Base-by-base conservation (phyloP, 35 echinoderm and acorn worm species). In the Holothuria glaberrima region DNA sequence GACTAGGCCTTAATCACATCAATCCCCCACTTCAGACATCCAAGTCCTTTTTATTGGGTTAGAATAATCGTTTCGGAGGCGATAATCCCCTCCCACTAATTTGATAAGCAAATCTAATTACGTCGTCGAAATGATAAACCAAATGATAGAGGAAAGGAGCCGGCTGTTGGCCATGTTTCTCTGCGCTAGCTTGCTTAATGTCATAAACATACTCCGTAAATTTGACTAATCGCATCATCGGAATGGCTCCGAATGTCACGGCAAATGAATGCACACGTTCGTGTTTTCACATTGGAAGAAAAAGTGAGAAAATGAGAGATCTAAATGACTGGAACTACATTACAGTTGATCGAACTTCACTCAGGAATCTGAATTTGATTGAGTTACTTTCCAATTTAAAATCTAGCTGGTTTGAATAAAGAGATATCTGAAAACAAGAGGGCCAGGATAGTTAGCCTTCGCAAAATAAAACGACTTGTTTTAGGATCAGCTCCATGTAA, bases 41-140 rank as follows among this genome's bases (percentile, higher is more conserved):
- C 80, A 84, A 84, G 80, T 63, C 59, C 80, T 57, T 56, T 84
- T 84, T 84, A 84, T 84, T 84, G 80, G 59, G 80, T 84, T 84
- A 84, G 46, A 84, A 84, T 84, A 84, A 84, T 84, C 80, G 80
- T 84, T 84, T 63, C 58, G 54, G 46, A 84, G 80, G 80, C 80
- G 80, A 84, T 84, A 84, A 84, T 84, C 80, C 57, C 58, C 80
- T 61, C 31, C 52, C 20, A 57, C 52, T 61, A 84, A 84, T 84
- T 84, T 84, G 30, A 84, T 84, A 61, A 84, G 80, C 33, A 63
- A 84, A 84, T 84, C 59, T 63, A 63, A 84, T 84, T 84, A 84
- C 59, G 46, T 58, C 26, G 76, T 9, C 41, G 46, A 58, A 81
- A 81, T 48, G 41, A 27, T 81, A 46, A 63, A 63, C 54, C 59